phyloP scores from a whole-genome alignment of 1,140 invertebrate genomes.

The Globodera ellingtonae region DNA sequence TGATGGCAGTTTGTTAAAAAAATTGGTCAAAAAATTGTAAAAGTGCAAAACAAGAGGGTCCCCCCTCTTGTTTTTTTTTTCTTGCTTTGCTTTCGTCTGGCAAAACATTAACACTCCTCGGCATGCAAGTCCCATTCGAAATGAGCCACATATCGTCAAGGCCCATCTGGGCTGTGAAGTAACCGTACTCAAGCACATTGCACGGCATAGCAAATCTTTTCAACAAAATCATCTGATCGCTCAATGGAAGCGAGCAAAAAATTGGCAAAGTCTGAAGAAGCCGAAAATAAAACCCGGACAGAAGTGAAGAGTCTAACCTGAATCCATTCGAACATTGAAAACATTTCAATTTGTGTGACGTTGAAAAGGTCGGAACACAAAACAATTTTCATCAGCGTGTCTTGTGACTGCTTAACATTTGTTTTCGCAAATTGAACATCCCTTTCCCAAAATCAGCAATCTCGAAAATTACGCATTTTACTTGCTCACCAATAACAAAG shows the following conservation, averaged over 20 bases:
- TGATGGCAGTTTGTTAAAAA: no score
- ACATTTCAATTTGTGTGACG: constrained; percentile 50
- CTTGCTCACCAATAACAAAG: no score
- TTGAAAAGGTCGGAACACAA: constrained; percentile 43
- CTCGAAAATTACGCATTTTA: no score
- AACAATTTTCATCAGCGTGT: constrained; percentile 43
- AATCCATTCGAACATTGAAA: constrained; percentile 49
- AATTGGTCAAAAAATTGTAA: no score
- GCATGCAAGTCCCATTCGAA: constrained; percentile 53
- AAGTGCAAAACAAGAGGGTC: no score
- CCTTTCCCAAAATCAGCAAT: no score
- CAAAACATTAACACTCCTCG: constrained; percentile 43
- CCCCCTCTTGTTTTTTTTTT: no score
- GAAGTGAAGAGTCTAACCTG: constrained; percentile 6
- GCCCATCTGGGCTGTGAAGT: constrained; percentile 49
- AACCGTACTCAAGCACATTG: constrained; percentile 50
- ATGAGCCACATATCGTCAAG: constrained; percentile 53
- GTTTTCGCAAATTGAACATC: no score
- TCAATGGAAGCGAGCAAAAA: constrained; percentile 35
- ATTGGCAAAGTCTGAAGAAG: constrained; percentile 39
- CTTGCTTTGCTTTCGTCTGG: constrained; percentile 42
- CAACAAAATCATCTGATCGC: constrained; percentile 41
- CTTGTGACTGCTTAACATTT: constrained; percentile 7
- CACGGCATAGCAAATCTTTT: constrained; percentile 53
- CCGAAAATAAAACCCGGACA: no score